A percentile compares a stretch with the other conserved stretches of the same genome.
Evolutionary conservation across 2,797 vertebrate species (phyloP).

Genomic region (Borostomias antarcticus): DNA sequence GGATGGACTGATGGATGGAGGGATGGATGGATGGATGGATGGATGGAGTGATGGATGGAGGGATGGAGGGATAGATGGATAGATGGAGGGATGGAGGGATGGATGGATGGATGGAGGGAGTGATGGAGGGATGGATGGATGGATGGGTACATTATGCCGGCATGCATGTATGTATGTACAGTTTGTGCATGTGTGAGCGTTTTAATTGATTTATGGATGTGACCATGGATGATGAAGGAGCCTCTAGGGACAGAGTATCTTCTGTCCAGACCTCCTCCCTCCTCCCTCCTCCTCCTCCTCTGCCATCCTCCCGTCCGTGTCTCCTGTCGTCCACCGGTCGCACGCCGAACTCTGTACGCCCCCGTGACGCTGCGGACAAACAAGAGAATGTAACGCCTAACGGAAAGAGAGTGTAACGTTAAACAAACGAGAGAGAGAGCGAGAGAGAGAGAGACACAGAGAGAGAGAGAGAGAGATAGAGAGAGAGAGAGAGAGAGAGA

Average conservation of each 20-base stretch:
- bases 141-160: constrained; percentile 19
- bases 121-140: constrained; percentile 29
- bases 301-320: background rate
- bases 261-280: constrained; percentile 8
- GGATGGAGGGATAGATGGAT: background rate
- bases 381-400: too few species aligned
- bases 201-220: constrained; percentile 50
- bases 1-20: too few species aligned
- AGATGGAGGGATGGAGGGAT: background rate
- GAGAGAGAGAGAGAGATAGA: background rate
- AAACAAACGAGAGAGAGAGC: too few species aligned
- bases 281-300: background rate
- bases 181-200: constrained; percentile 51
- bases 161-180: constrained; percentile 54
- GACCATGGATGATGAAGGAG: constrained; percentile 50
- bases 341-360: too few species aligned
- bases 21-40: too few species aligned
- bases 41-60: background rate
- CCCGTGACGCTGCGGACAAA: too few species aligned
- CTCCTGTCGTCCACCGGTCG: too few species aligned
- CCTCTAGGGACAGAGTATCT: constrained; percentile 40
- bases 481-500: background rate
- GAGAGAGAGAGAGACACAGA: too few species aligned
- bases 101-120: constrained; percentile 9
- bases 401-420: too few species aligned